Base-by-base conservation (phyloP, 2,797 vertebrate species). In the Loris lydekkerianus region DNA sequence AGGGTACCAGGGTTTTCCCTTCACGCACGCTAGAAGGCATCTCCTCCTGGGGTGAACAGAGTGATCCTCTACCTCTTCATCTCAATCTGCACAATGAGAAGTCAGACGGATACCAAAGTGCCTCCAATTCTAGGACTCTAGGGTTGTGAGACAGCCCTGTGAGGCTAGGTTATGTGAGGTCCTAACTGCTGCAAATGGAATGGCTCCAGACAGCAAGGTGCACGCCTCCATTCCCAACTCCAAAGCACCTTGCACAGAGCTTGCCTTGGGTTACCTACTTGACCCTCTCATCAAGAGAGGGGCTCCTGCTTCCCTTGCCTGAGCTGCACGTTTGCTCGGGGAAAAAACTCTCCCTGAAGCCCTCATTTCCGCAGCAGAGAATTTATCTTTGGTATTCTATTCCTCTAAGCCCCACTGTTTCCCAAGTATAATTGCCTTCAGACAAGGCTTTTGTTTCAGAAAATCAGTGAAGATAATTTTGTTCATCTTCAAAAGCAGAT, bases 381-480 rank as follows among this genome's bases (percentile, higher is more conserved):
- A 27, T 65, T 23, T 53, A 20, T 13, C 90, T 13, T 10, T 17
- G 20, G 73, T 25, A 4, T 67, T 80, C 69, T 23, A 29, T 10
- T 70, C 75, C 90, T 86, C 67, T 25, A 43, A 82, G 70, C 63
- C 69, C 58, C 18, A 67, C 63, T 83, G 29, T 60, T 72, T 70
- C 72, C 81, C 93, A 67, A 94, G 58, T 9, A 46, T n/a, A 83
- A 65, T 11, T 34, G 49, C 69, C 69, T 92, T 76, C 75, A 75
- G 84, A 56, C 73, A 75, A 92, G 91, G 81, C 63, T 95, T 91
- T 60, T 29, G 34, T 84, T 91, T 94, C 75, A 81, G 53, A 72
- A 86, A 46, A 69, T 37, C 65, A 10, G 10, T 7, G 23, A 81
- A 83, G 89, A 70, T 56, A 58, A 27, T 65, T 72, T 37, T 27